Conservation (phyloP, 2,113 vertebrate species). For the Tretioscincus oriximinensis region DNA sequence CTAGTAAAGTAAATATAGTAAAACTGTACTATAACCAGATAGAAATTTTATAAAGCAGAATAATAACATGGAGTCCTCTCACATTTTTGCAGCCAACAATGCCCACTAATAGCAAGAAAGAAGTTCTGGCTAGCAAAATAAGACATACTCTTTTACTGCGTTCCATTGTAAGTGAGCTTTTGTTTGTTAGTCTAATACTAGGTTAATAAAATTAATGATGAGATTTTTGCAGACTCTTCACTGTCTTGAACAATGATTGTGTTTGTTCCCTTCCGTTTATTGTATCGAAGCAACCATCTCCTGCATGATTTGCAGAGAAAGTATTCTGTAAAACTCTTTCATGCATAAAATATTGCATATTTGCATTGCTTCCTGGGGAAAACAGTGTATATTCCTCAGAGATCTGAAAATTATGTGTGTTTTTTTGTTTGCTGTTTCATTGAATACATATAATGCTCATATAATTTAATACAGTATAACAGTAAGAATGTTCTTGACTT, state of each 20-base stretch:
- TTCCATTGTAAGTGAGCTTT: neutral
- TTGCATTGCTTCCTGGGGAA: constrained; percentile 10
- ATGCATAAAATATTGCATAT: constrained; percentile 13
- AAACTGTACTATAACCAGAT: neutral
- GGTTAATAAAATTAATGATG: constrained; percentile 27
- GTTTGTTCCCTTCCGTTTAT: neutral
- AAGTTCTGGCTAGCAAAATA: constrained; percentile 5
- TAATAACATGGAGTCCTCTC: constrained; percentile 30
- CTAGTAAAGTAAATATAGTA: neutral
- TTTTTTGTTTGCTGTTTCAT: constrained; percentile 1
- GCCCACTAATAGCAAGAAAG: constrained; percentile 1
- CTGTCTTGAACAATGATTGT: neutral
- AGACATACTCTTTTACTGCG: neutral
- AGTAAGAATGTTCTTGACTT: constrained; percentile 10
- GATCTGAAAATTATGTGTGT: neutral
- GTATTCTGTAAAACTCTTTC: constrained; percentile 7
- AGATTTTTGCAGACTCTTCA: neutral
- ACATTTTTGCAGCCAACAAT: neutral
- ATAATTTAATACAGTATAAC: constrained; percentile 31
- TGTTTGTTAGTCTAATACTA: constrained; percentile 7
- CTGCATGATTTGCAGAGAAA: neutral
- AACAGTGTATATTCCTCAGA: constrained; percentile 1
- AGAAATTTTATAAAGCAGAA: neutral
- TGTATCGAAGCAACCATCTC: neutral
- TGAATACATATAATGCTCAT: constrained; percentile 3